These are phyloP conservation scores for Mus minutoides DNA, from an alignment of 2,797 vertebrate species.

Conservation along the genomic window DNA sequence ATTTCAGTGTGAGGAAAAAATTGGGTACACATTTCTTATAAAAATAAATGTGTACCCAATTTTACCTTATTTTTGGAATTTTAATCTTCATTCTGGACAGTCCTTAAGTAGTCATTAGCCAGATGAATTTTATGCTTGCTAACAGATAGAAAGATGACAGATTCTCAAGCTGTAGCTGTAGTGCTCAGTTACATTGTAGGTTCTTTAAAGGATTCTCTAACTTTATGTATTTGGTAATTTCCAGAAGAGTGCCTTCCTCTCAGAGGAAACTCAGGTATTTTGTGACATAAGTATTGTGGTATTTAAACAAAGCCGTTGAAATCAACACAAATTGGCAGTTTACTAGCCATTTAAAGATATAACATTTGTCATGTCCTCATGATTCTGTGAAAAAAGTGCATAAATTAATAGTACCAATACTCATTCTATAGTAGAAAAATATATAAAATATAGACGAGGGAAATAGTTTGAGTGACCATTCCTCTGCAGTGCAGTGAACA, in stretches of 20 bases:
- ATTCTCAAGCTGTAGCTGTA: slow-evolving; percentile 37
- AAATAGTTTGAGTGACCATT: not conserved
- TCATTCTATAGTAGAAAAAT: slow-evolving; percentile 13
- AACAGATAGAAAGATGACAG: not conserved
- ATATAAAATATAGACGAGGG: not conserved
- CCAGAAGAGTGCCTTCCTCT: not conserved
- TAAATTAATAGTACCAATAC: not conserved
- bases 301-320: slow-evolving; percentile 14
- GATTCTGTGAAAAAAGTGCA: not conserved
- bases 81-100: slow-evolving; percentile 36
- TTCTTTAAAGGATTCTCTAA: slow-evolving; percentile 22
- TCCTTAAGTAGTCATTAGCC: not conserved
- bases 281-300: slow-evolving; percentile 31
- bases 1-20: not conserved
- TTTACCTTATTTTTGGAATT: slow-evolving; percentile 2
- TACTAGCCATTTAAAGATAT: not conserved
- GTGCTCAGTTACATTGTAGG: slow-evolving; percentile 14
- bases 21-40: too few species aligned
- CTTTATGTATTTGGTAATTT: slow-evolving; percentile 21
- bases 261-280: not conserved
- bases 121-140: not conserved
- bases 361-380: not conserved
- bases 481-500: not conserved
- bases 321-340: slow-evolving; percentile 4
- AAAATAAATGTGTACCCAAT: not conserved